Evolutionary conservation across 2,113 vertebrate species (phyloP), one percentile per base, ranked within the genome.

Genomic region (Limnothrissa miodon): DNA sequence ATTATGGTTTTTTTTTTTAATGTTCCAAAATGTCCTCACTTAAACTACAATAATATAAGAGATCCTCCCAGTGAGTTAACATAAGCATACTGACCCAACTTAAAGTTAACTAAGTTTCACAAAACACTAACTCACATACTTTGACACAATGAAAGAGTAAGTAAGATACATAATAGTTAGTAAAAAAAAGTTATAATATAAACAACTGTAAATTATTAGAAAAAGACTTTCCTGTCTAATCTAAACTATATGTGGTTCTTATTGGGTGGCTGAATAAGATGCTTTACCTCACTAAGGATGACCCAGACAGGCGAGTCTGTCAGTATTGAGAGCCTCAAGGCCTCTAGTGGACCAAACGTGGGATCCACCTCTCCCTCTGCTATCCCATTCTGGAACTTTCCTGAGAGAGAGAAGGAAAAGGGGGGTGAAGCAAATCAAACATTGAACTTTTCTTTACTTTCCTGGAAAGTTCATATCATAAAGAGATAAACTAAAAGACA

Each of bases 251-350:
- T 4, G 11, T 29, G 62, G 29, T 29, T 33, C 10, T 33, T 11
- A 33, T 17, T 74, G 29, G 29, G 66, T 74, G 66, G 66, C 36
- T 29, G 36, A 29, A 19, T 51, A 45, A 15, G 44, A 4, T 51
- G 8, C 1, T 81, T 89, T 89, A 99, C 98, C 97, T 99, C 98
- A 17, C 98, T 99, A 91, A 99, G 90, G 90, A 99, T 99, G 89
- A 99, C 96, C 98, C 98, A 99, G 83, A 99, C 97, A 0, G 98
- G 98, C 0, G 97, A 99, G 92, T 99, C 97, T 0, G 96, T 97
- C 90, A 97, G 89, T 89, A 99, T 97, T 2, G 96, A 93, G 80
- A 99, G 96, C 46, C 97, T 93, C 89, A 99, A 92, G 29, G 97
- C 97, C 92, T 99, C 98, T 90, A 99, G 91, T 0, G 98, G 98